Evolutionary conservation across 1,140 invertebrate species (phyloP), one percentile per base, ranked within the genome.

Genomic region (Lucilia cuprina): DNA sequence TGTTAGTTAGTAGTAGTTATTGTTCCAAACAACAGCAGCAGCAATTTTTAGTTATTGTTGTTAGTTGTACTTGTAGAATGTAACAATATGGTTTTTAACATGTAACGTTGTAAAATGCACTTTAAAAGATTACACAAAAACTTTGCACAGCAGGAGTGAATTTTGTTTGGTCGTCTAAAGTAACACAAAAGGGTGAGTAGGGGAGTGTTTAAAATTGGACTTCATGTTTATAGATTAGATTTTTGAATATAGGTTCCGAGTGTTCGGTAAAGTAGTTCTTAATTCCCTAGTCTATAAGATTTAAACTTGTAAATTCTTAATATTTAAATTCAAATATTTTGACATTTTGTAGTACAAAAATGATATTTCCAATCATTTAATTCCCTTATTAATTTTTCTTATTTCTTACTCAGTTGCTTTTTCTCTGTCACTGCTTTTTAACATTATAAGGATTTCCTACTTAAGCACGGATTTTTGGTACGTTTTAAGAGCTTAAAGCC

Each of bases 381-480:
- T 41, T 41, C 10, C 41, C 41, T 41, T 41, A 41, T 41, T 41
- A 10, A 41, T 41, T 41, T 41, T 41, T 8, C 41, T 3, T 2
- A 3, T 41, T 41, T 7, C 41, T 8, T 8, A 10, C 41, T 2
- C 7, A 41, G 7, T 41, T 10, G 41, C 41, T 41, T 41, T 10
- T 41, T 0, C 41, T 13, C 12, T 55, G n/a, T n/a, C n/a, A n/a
- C 13, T 13, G 17, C 12, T 5, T 55, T 55, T 55, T 12, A 55
- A 12, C 65, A 21, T 70, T 70, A 35, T 80, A 80, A 19, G 77
- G 41, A 19, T 80, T 49, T 80, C 41, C 19, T 41, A 80, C 77
- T 80, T 80, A 80, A 80, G 41, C 41, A 80, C 77, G 77, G 77
- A 80, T 80, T 80, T 80, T 47, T 50, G 77, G 41, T 25, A 80